phyloP scores from a whole-genome alignment of 2,888 invertebrate species.

The Limnephilus marmoratus region DNA sequence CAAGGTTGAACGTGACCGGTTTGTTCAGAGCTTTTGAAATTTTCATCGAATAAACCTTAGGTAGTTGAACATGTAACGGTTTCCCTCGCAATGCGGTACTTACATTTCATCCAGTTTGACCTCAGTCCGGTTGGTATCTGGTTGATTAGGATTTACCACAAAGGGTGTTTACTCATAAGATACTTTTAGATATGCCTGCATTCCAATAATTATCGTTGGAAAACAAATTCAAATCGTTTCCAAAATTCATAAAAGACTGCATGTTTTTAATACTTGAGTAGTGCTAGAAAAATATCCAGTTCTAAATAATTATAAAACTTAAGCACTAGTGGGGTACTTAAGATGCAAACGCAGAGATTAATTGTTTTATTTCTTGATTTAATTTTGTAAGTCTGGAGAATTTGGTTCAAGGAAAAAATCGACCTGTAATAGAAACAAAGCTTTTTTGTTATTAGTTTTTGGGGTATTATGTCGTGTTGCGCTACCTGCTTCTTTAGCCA shows the following conservation, averaged over 20 bases:
- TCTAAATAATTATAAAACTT: background rate
- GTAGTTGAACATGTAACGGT: background rate
- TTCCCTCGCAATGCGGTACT: background rate
- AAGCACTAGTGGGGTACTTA: background rate
- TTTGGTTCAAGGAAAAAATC: background rate
- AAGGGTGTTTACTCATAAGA: background rate
- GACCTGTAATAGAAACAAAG: too few relatives aligned
- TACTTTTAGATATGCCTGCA: background rate
- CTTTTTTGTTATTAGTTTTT: too few relatives aligned
- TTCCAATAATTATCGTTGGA: slow-evolving; percentile 19
- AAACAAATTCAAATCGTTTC: slow-evolving; percentile 10
- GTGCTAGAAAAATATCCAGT: slow-evolving; percentile 15
- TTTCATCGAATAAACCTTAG: slow-evolving; percentile 37
- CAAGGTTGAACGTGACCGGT: background rate
- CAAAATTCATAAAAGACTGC: slow-evolving; percentile 31
- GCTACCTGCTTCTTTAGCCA: too few relatives aligned
- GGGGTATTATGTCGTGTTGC: too few relatives aligned
- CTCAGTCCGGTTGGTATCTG: background rate
- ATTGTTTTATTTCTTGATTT: background rate
- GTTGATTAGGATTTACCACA: background rate
- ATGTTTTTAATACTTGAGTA: slow-evolving; percentile 24
- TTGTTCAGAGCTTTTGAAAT: background rate
- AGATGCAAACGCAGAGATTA: background rate
- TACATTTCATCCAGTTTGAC: background rate
- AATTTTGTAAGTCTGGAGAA: background rate